Evolutionary conservation across 1,140 invertebrate genomes (phyloP).

Genomic region (Brachionus calyciflorus): DNA sequence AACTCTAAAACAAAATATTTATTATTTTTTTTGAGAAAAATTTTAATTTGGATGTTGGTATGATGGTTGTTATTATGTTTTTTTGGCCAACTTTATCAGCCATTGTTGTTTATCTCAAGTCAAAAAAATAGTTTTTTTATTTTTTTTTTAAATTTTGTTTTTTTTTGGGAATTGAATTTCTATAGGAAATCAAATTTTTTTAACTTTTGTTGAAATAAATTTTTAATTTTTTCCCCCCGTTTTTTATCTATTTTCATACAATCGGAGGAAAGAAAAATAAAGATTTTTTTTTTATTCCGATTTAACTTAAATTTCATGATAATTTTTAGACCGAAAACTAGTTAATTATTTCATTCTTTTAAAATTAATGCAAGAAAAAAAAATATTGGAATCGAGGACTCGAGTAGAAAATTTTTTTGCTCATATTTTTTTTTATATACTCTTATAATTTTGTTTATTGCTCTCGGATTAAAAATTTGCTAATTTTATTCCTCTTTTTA

Average conservation of each 20-base stretch:
- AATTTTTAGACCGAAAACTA: no score
- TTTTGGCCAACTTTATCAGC: conserved; percentile 35
- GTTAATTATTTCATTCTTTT: no score
- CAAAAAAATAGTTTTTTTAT: conserved; percentile 25
- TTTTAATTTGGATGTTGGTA: conserved; percentile 12
- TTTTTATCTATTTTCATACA: neutral
- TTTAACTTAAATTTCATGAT: no score
- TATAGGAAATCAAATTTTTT: conserved; percentile 21
- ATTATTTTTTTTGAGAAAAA: conserved; percentile 2
- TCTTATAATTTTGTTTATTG: no score
- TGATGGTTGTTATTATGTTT: conserved; percentile 2
- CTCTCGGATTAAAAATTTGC: neutral
- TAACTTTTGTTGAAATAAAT: neutral
- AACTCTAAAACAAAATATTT: neutral
- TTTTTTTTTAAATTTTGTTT: neutral
- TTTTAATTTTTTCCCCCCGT: neutral
- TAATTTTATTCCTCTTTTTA: neutral
- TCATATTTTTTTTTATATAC: no score
- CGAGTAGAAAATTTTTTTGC: no score
- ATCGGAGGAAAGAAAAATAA: no score
- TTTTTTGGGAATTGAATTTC: no score
- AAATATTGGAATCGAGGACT: no score
- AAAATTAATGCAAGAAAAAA: no score
- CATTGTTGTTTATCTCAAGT: conserved; percentile 29
- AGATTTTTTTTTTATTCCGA: no score